phyloP scores from a whole-genome alignment of 2,113 vertebrate genomes.

The Pterocles gutturalis region DNA sequence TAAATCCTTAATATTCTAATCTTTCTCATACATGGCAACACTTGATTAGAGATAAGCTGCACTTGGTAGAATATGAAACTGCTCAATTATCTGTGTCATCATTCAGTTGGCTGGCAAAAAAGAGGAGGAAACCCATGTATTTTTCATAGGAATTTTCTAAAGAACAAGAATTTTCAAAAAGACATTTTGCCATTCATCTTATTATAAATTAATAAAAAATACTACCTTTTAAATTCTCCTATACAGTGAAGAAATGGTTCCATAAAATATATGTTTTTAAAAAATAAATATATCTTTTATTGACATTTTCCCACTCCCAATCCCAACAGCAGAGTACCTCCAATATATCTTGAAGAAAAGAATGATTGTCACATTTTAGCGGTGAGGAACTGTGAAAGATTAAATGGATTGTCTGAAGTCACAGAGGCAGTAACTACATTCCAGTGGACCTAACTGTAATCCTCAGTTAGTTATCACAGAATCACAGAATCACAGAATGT shows the following conservation, averaged over 20 bases:
- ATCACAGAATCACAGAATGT: no score
- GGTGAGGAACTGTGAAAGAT: not conserved
- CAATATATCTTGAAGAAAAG: not conserved
- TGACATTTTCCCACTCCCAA: not conserved
- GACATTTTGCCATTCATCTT: not conserved
- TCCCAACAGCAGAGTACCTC: not conserved
- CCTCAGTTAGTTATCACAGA: not conserved
- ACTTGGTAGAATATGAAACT: not conserved
- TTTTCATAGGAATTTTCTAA: not conserved
- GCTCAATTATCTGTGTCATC: not conserved
- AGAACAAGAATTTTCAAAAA: not conserved
- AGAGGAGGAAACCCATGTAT: not conserved
- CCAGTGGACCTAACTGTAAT: not conserved
- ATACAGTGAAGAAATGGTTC: not conserved
- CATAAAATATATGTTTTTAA: not conserved
- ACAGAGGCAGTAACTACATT: not conserved
- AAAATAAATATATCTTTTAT: not conserved
- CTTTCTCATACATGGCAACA: not conserved
- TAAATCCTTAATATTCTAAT: conserved; percentile 36
- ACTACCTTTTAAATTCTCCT: not conserved
- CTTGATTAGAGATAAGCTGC: conserved; percentile 15
- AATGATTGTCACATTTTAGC: not conserved
- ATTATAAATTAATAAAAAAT: not conserved
- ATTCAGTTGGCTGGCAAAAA: not conserved
- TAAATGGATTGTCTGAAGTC: not conserved